A percentile compares a stretch with the other conserved stretches of the same genome.
These are phyloP conservation scores for Brachymystax lenok DNA, from an alignment of 2,797 vertebrate species.

Conservation along the genomic window DNA sequence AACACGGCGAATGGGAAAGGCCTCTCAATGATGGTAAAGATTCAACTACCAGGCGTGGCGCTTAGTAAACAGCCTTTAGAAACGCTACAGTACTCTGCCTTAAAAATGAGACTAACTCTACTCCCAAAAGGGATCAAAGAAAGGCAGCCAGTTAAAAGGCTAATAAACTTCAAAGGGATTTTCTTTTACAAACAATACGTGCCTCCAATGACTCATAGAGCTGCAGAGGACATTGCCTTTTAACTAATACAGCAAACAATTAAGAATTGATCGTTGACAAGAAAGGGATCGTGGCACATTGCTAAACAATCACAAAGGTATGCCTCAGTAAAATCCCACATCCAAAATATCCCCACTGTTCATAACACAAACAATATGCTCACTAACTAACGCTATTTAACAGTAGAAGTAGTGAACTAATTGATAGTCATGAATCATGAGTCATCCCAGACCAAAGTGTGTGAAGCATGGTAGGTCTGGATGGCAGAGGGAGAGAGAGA, in stretches of 20 bases:
- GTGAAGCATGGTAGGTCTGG: neutral
- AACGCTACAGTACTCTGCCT: conserved; percentile 11
- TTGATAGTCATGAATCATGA: neutral
- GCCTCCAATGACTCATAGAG: conserved; percentile 10
- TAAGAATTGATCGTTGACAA: conserved; percentile 1
- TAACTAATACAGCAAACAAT: conserved; percentile 32
- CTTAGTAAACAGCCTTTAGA: conserved; percentile 21
- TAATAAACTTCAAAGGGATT: conserved; percentile 50
- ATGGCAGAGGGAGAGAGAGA: neutral
- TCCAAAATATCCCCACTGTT: neutral
- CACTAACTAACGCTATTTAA: neutral
- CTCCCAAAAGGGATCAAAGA: conserved; percentile 41
- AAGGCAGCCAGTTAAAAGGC: conserved; percentile 34
- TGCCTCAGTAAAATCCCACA: neutral
- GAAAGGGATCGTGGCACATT: neutral
- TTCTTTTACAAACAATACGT: conserved; percentile 31
- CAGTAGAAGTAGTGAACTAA: neutral
- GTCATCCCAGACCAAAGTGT: neutral
- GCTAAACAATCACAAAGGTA: neutral
- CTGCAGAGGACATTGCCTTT: conserved; percentile 33
- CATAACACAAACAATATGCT: neutral
- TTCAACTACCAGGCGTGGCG: neutral
- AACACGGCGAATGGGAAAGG: neutral
- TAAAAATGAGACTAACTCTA: conserved; percentile 33
- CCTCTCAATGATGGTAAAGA: conserved; percentile 6